These are phyloP conservation scores for Heliconius hermathena DNA, from an alignment of 1,140 invertebrate genomes.

Conservation along the genomic window DNA sequence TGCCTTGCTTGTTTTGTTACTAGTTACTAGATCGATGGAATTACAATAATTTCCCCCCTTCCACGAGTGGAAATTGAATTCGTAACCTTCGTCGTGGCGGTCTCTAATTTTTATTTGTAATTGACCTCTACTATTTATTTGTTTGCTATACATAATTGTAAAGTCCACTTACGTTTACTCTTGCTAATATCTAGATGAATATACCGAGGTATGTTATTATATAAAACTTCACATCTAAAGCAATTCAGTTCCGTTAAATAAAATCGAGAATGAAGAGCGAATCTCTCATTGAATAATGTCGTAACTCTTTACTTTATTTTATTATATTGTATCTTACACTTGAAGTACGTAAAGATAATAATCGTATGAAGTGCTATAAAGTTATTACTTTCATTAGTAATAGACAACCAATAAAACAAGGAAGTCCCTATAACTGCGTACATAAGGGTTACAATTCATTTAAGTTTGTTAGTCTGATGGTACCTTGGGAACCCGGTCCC, in stretches of 20 bases:
- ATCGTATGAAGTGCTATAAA: background rate
- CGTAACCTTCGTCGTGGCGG: too few relatives aligned
- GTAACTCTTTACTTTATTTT: background rate
- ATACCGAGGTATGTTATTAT: background rate
- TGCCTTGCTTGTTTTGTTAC: too few relatives aligned
- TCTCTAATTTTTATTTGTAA: too few relatives aligned
- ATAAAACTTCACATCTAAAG: slow-evolving; percentile 21
- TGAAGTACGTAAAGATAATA: background rate
- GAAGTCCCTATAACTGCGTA: slow-evolving; percentile 11
- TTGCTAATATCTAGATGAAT: background rate
- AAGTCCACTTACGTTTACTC: too few relatives aligned
- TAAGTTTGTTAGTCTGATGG: slow-evolving; percentile 22
- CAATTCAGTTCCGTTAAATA: slow-evolving; percentile 27
- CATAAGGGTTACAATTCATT: slow-evolving; percentile 15
- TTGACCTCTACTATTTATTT: too few relatives aligned
- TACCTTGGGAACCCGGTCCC: slow-evolving; percentile 47
- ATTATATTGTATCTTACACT: background rate
- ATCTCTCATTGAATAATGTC: background rate
- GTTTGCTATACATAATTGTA: too few relatives aligned
- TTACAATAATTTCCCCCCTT: too few relatives aligned
- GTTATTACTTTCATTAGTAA: slow-evolving; percentile 1
- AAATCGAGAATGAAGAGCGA: slow-evolving; percentile 23
- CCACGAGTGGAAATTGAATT: too few relatives aligned
- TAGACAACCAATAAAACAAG: background rate
- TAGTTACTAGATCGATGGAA: too few relatives aligned